These are phyloP conservation scores for Acrobasis consociella DNA, from an alignment of 2,888 invertebrate genomes.

Conservation along the genomic window DNA sequence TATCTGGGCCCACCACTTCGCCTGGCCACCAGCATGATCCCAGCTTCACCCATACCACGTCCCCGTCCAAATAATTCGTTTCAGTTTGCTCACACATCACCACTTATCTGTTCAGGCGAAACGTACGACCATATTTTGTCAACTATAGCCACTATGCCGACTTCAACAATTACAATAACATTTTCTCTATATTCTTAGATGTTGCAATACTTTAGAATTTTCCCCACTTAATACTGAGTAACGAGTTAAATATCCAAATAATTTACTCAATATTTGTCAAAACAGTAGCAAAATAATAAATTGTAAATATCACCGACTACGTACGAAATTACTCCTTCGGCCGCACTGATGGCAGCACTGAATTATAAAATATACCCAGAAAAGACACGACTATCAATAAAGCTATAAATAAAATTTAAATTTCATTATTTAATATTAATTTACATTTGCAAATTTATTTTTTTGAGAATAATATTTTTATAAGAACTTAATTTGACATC, in stretches of 20 bases:
- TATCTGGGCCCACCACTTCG: conserved; percentile 85
- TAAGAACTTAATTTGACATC: conserved; percentile 32
- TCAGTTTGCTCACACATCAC: conserved; percentile 88
- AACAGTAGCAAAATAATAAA: conserved; percentile 75
- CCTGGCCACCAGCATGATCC: conserved; percentile 94
- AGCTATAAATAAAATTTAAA: not conserved
- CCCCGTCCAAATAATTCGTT: conserved; percentile 86
- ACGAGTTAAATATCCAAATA: conserved; percentile 39
- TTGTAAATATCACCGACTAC: conserved; percentile 82
- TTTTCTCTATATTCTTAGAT: conserved; percentile 44
- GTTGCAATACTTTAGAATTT: conserved; percentile 39
- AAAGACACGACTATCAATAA: not conserved
- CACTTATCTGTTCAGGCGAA: conserved; percentile 68
- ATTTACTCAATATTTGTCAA: conserved; percentile 65
- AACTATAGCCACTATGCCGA: conserved; percentile 64
- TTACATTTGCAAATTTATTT: conserved; percentile 1
- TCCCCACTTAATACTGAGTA: conserved; percentile 39
- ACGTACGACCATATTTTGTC: conserved; percentile 79
- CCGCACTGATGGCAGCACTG: conserved; percentile 63
- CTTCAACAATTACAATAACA: conserved; percentile 63
- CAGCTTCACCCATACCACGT: conserved; percentile 93
- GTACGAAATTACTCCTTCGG: conserved; percentile 71
- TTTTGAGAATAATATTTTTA: conserved; percentile 15
- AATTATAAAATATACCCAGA: conserved; percentile 28
- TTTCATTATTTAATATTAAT: not conserved